Conservation (phyloP, 2,113 vertebrate species). For the Stictonetta naevosa region DNA sequence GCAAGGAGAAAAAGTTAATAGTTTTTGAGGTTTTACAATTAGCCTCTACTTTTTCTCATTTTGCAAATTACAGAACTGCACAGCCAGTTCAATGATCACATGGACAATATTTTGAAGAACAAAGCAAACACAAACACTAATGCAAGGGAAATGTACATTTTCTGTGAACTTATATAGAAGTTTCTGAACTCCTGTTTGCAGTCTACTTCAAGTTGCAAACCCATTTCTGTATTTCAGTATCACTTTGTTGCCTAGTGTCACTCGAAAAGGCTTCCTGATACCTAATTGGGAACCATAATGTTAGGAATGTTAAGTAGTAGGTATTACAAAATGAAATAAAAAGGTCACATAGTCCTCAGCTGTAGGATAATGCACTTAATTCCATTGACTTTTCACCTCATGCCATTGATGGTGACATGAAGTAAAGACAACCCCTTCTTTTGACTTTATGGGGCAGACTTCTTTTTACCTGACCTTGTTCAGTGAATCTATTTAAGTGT, state of each 20-base stretch:
- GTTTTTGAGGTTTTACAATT: not conserved
- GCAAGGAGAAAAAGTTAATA: not conserved
- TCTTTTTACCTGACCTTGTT: not conserved
- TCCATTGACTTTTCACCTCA: not conserved
- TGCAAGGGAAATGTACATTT: not conserved
- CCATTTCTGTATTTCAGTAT: not conserved
- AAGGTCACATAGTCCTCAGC: not conserved
- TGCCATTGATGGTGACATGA: not conserved
- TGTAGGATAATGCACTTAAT: not conserved
- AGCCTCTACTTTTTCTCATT: not conserved
- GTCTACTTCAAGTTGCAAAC: not conserved
- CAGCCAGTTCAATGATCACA: not conserved
- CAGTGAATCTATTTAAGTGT: not conserved
- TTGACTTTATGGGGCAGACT: not conserved
- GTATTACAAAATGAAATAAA: not conserved
- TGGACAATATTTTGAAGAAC: not conserved
- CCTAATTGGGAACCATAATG: fast-evolving
- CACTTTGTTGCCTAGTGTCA: not conserved
- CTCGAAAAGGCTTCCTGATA: not conserved
- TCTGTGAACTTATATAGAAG: not conserved
- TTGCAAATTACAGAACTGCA: not conserved
- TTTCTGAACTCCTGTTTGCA: not conserved
- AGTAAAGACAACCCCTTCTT: not conserved
- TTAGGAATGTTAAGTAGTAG: not conserved
- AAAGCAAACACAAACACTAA: not conserved